Percentiles rank a stretch among this genome's conserved stretches.
Conservation (phyloP, 2,797 vertebrate genomes). For the Sebastes diploproa region DNA sequence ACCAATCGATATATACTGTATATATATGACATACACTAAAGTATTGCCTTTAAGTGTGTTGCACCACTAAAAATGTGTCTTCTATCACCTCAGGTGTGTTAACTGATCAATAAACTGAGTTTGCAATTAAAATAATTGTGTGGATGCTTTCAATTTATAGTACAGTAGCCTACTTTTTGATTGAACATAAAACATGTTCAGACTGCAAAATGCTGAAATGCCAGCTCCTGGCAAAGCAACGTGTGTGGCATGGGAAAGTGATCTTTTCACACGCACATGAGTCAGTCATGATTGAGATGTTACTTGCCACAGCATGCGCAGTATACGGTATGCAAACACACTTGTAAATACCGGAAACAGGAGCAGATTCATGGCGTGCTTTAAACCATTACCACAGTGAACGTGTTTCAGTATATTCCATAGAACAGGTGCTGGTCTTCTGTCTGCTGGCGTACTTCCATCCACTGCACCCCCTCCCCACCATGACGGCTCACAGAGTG, state of each 20-base stretch:
- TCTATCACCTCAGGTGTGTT: too few species aligned
- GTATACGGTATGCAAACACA: neutral
- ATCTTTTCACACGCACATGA: slow-evolving; percentile 17
- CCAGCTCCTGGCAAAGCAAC: neutral
- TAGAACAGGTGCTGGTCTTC: neutral
- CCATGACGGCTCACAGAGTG: neutral
- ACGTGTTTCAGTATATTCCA: neutral
- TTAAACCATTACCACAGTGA: neutral
- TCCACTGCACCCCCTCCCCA: too few species aligned
- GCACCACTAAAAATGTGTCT: too few species aligned
- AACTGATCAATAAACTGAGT: neutral
- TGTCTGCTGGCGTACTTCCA: neutral
- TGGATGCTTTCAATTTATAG: neutral
- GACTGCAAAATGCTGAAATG: neutral
- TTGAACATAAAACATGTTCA: neutral
- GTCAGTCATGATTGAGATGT: neutral
- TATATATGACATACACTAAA: too few species aligned
- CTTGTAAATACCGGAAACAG: neutral
- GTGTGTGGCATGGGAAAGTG: slow-evolving; percentile 12
- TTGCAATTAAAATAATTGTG: neutral
- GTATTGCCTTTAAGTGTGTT: too few species aligned
- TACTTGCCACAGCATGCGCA: slow-evolving; percentile 21
- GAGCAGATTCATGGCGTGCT: neutral
- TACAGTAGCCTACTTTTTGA: neutral
- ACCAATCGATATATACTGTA: neutral